Conservation (phyloP, 2,113 vertebrate genomes). For the Perognathus longimembris region DNA sequence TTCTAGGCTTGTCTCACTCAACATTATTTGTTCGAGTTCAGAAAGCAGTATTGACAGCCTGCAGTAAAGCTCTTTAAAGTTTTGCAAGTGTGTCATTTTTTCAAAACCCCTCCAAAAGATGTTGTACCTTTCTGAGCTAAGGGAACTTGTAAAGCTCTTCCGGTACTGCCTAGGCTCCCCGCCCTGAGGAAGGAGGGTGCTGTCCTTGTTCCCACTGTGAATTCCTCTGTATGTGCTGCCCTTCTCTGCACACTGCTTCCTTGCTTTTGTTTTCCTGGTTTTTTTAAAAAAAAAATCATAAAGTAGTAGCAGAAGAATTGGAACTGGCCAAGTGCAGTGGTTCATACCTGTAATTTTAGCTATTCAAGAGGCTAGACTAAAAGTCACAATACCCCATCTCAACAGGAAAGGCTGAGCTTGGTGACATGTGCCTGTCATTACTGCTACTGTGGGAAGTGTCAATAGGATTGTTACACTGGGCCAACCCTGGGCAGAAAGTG, state of each 20-base stretch:
- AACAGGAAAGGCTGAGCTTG: too few species aligned
- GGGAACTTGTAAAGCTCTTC: not conserved
- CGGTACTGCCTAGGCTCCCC: not conserved
- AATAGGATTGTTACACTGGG: too few species aligned
- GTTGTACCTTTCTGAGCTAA: not conserved
- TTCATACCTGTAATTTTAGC: too few species aligned
- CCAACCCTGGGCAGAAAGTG: too few species aligned
- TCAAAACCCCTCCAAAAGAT: accelerated
- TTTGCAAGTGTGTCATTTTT: not conserved
- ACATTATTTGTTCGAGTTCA: too few species aligned
- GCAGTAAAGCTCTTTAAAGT: not conserved
- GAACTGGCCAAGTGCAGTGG: not conserved
- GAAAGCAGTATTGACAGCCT: not conserved
- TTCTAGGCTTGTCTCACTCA: too few species aligned
- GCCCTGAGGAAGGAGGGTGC: accelerated
- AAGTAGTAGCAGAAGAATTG: not conserved
- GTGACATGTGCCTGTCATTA: too few species aligned
- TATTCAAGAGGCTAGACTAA: too few species aligned
- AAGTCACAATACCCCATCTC: too few species aligned
- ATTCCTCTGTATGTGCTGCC: not conserved
- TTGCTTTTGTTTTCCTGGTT: not conserved
- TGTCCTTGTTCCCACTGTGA: not conserved
- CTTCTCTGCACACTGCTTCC: not conserved
- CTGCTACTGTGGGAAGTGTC: too few species aligned
- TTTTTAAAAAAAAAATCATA: not conserved